Evolutionary conservation across 2,113 vertebrate species (phyloP).

Genomic region (Neopipo cinnamomea): DNA sequence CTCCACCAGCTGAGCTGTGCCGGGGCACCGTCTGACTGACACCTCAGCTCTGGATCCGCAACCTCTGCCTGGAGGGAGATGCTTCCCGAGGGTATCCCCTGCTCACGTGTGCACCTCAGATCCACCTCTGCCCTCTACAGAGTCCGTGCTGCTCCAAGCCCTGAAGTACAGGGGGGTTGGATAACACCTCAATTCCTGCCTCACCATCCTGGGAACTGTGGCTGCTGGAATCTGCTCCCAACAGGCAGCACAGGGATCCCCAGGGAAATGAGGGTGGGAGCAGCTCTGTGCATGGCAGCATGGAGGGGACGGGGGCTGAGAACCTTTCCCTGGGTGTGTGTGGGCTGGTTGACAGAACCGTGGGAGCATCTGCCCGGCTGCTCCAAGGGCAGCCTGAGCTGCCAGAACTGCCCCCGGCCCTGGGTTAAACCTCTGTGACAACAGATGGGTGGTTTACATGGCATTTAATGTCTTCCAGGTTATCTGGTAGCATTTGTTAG

Average conservation of each 20-base stretch:
- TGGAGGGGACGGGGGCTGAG: neutral
- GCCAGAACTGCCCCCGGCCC: neutral
- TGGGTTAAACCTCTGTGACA: neutral
- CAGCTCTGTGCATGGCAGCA: neutral
- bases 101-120: neutral
- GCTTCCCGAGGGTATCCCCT: neutral
- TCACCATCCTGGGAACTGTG: neutral
- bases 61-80: neutral
- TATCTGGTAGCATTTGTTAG: neutral
- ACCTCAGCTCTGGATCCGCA: rapidly evolving
- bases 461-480: neutral
- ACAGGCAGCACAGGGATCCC: neutral
- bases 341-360: neutral
- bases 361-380: neutral
- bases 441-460: rapidly evolving
- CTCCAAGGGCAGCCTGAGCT: neutral
- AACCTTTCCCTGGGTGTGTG: too few species aligned
- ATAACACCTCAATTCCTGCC: neutral
- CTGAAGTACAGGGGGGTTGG: neutral
- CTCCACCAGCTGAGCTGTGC: neutral
- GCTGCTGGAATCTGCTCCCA: neutral
- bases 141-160: neutral
- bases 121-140: neutral
- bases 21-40: neutral
- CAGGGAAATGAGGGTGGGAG: neutral